These are phyloP conservation scores for Cheilosia urbana DNA, from an alignment of 2,888 invertebrate genomes.

Conservation along the genomic window DNA sequence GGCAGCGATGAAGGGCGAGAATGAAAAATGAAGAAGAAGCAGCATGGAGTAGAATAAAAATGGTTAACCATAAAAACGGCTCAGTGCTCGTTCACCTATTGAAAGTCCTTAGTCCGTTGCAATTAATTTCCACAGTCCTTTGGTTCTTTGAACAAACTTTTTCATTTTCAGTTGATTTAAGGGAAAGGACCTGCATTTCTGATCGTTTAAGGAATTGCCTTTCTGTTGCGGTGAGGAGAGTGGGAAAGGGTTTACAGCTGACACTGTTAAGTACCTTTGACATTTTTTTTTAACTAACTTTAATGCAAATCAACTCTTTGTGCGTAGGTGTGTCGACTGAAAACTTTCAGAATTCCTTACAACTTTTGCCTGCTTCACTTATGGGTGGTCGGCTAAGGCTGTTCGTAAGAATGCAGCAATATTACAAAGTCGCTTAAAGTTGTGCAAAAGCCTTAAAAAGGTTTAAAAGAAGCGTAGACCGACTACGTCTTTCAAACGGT, in stretches of 20 bases:
- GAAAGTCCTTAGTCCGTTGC: background rate
- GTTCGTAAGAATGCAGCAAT: too few species aligned
- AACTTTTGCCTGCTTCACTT: too few species aligned
- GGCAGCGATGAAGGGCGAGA: background rate
- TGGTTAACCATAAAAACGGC: conserved; percentile 28
- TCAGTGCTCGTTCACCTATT: conserved; percentile 18
- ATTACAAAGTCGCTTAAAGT: too few species aligned
- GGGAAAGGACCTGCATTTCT: background rate
- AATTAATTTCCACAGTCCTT: conserved; percentile 24
- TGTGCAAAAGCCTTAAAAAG: too few species aligned
- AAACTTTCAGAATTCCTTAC: too few species aligned
- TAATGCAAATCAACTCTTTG: too few species aligned
- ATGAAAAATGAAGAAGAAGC: conserved; percentile 14
- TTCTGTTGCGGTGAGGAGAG: too few species aligned
- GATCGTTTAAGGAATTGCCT: background rate
- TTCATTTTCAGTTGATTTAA: background rate
- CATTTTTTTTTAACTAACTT: background rate
- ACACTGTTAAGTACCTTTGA: background rate
- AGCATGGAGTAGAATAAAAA: background rate
- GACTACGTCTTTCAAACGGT: too few species aligned
- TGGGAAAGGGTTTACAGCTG: background rate
- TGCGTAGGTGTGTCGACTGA: too few species aligned
- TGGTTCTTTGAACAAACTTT: background rate
- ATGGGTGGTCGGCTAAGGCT: too few species aligned
- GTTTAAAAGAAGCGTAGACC: too few species aligned